Base-by-base conservation (phyloP, 2,797 vertebrate species). In the Fistularia tabacaria region DNA sequence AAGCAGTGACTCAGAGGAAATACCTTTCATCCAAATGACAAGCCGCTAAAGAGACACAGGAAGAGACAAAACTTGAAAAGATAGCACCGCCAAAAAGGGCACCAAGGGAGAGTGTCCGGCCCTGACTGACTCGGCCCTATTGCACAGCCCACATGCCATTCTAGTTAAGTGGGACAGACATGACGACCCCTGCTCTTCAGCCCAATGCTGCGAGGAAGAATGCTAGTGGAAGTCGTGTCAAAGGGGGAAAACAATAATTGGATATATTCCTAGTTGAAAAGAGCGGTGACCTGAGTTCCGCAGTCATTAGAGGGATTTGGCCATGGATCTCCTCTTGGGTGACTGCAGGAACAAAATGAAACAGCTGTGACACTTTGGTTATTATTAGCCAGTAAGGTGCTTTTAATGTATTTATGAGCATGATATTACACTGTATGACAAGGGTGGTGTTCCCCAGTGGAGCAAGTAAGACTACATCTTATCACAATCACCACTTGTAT, bases 1-100 rank as follows among this genome's bases (percentile, higher is more conserved):
- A 56, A 69, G 65, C 14, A 7, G 51, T 87, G 88, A 89, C 75
- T 89, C 81, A 87, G 73, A 89, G 88, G 87, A 91, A 91, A 89
- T 88, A 82, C 80, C 80, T 85, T 83, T 83, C 74, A 83, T 81
- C 64, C 50, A 54, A 70, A 74, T 74, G 76, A 82, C 76, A 54
- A 54, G 71, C 76, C 38, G 57, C 69, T 72, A 62, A 80, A 77
- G 69, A 69, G 67, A 75, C 61, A 75, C 76, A 76, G 85, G 83
- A 80, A 81, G 77, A 80, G 66, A 42, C 38, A 0, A 67, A 73
- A 59, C 65, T 74, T 71, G 41, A 74, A 79, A 66, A 79, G 80
- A 79, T 66, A 59, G 68, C 58, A 41, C 59, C 39, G 9, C 54
- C 36, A 39, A 64, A 66, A 39, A 3, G 25, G 64, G 62, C 59